phyloP scores from a whole-genome alignment of 2,113 vertebrate species.

The Trichomycterus rosablanca region DNA sequence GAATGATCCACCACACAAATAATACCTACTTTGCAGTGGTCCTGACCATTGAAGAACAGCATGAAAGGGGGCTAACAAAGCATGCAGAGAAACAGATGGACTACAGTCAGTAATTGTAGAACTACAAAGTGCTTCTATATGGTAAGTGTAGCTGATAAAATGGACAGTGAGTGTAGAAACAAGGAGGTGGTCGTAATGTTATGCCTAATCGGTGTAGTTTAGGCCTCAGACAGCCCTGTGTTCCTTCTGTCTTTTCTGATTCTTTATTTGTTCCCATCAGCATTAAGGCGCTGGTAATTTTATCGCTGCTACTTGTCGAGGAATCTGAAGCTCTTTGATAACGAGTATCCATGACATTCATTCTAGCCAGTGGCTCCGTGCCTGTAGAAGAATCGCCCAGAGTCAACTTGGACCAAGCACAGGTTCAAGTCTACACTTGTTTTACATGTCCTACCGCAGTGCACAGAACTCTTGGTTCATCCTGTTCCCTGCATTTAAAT shows the following conservation, averaged over 20 bases:
- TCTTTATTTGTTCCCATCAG: slow-evolving; percentile 10
- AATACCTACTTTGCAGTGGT: too few relatives aligned
- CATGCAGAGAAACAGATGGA: too few relatives aligned
- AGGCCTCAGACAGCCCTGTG: too few relatives aligned
- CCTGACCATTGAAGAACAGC: too few relatives aligned
- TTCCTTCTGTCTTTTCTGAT: background rate
- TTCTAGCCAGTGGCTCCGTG: slow-evolving; percentile 16
- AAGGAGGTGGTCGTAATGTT: too few relatives aligned
- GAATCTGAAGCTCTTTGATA: slow-evolving; percentile 23
- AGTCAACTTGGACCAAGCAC: slow-evolving; percentile 22
- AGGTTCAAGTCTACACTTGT: slow-evolving; percentile 28
- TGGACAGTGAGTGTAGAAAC: too few relatives aligned
- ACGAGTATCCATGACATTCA: background rate
- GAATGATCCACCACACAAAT: too few relatives aligned
- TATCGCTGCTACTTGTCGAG: slow-evolving; percentile 11
- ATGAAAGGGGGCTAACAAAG: too few relatives aligned
- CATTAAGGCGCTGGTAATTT: background rate
- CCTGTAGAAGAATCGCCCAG: slow-evolving; percentile 13
- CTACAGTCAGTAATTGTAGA: too few relatives aligned
- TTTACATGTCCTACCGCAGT: slow-evolving; percentile 20
- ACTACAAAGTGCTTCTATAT: too few relatives aligned
- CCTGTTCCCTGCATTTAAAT: slow-evolving; percentile 20
- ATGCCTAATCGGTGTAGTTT: too few relatives aligned
- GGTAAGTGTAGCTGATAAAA: too few relatives aligned
- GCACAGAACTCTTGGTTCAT: background rate